phyloP scores from a whole-genome alignment of 1,140 invertebrate species.

The Platyura marginata region DNA sequence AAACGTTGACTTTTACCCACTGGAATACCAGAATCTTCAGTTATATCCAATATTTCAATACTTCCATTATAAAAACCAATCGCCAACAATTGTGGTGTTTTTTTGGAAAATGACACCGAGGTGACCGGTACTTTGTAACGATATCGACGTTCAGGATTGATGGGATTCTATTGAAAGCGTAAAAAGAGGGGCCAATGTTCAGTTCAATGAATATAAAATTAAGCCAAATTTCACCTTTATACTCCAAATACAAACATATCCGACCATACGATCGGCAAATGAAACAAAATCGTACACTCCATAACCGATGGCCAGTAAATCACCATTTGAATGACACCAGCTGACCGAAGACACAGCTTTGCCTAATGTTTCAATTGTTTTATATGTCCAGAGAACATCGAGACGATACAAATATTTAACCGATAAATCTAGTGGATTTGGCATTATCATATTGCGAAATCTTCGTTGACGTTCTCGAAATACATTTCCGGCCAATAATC shows the following conservation, averaged over 20 bases:
- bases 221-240: constrained; percentile 33
- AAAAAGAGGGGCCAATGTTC: background rate
- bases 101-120: constrained; percentile 48
- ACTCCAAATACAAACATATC: constrained; percentile 60
- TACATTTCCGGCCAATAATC: constrained; percentile 44
- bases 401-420: constrained; percentile 41
- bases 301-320: constrained; percentile 50
- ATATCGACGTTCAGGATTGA: constrained; percentile 55
- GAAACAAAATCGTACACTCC: constrained; percentile 34
- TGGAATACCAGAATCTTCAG: constrained; percentile 25
- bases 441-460: constrained; percentile 38
- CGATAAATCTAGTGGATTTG: constrained; percentile 35
- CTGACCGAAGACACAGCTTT: constrained; percentile 34
- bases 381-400: constrained; percentile 41
- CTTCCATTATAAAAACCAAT: constrained; percentile 63
- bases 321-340: constrained; percentile 42
- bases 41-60: constrained; percentile 52
- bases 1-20: constrained; percentile 31
- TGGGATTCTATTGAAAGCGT: constrained; percentile 37
- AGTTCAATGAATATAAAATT: background rate
- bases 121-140: constrained; percentile 48
- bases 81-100: constrained; percentile 49
- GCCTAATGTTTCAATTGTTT: constrained; percentile 24
- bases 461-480: constrained; percentile 40
- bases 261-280: constrained; percentile 17